phyloP scores from a whole-genome alignment of 1,140 invertebrate species.

The Lepidurus packardi region DNA sequence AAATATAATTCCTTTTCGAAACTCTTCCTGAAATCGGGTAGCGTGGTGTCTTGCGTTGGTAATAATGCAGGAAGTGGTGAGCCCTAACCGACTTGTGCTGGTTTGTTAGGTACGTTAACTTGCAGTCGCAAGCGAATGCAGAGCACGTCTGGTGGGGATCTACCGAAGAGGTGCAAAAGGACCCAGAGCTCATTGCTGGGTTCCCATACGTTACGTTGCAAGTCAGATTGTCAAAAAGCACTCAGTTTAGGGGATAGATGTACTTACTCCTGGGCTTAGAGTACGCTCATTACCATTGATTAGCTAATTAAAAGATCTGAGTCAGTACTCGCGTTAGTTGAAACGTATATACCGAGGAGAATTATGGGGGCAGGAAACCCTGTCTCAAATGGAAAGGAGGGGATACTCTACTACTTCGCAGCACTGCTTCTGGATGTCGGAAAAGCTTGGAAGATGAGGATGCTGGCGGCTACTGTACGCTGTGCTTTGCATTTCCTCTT shows the following conservation, averaged over 20 bases:
- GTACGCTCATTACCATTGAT: no score
- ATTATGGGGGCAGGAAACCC: background rate
- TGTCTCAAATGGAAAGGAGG: background rate
- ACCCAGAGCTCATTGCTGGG: background rate
- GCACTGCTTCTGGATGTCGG: background rate
- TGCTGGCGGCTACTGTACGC: background rate
- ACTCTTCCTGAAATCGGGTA: background rate
- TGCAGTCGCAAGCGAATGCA: background rate
- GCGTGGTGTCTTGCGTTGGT: background rate
- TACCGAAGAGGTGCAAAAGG: background rate
- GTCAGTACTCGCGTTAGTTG: no score
- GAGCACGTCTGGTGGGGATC: background rate
- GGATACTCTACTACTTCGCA: background rate
- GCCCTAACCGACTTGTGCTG: background rate
- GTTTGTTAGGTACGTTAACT: slow-evolving; percentile 10
- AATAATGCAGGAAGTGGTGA: background rate
- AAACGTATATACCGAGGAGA: background rate
- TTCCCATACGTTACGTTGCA: background rate
- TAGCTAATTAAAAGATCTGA: no score
- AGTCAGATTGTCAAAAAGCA: background rate
- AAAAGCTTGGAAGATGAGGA: background rate
- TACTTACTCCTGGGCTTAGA: no score
- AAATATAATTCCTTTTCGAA: background rate
- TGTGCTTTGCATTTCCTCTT: slow-evolving; percentile 16
- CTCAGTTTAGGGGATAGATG: no score